Evolutionary conservation across 92 coral and sea anemone species (phyloP), one percentile per base, ranked within the genome.

Genomic region (Phenganax subtilis): DNA sequence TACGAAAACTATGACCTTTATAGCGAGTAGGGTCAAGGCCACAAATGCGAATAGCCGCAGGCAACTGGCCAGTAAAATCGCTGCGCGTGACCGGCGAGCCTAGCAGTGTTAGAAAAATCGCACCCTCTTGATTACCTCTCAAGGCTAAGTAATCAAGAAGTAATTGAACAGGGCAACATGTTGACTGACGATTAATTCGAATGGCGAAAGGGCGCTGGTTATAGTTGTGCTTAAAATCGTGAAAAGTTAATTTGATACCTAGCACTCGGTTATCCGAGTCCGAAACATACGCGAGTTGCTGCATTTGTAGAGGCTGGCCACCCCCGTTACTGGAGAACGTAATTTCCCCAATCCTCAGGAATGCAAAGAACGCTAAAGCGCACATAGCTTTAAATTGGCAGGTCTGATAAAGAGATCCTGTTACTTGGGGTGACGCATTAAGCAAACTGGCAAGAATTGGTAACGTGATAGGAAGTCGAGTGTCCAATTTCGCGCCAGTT

Each of bases 161-260:
- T 62, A 62, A 62, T 62, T 62, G 69, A n/a, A 62, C 20, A 7
- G 69, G 69, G 20, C 69, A 62, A 28, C 25, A n/a, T 28, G 25
- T 9, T 20, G 20, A 9, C n/a, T 9, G 69, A 62, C 69, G 69
- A 10, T 62, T 9, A 62, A 62, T 62, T 28, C 87, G 6, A 75
- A 57, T 44, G 80, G 57, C 31, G 84, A 86, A 87, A 86, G 83
- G 29, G 86, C 84, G 27, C 16, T 75, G 61, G n/a, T n/a, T n/a
- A n/a, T n/a, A n/a, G n/a, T n/a, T n/a, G n/a, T n/a, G n/a, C n/a
- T n/a, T n/a, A n/a, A n/a, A n/a, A n/a, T n/a, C n/a, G n/a, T n/a
- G n/a, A n/a, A n/a, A n/a, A n/a, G n/a, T n/a, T n/a, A n/a, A n/a
- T n/a, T n/a, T n/a, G n/a, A n/a, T n/a, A n/a, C n/a, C n/a, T n/a